phyloP scores from a whole-genome alignment of 2,113 vertebrate species.

The Microcebus tavaratra region DNA sequence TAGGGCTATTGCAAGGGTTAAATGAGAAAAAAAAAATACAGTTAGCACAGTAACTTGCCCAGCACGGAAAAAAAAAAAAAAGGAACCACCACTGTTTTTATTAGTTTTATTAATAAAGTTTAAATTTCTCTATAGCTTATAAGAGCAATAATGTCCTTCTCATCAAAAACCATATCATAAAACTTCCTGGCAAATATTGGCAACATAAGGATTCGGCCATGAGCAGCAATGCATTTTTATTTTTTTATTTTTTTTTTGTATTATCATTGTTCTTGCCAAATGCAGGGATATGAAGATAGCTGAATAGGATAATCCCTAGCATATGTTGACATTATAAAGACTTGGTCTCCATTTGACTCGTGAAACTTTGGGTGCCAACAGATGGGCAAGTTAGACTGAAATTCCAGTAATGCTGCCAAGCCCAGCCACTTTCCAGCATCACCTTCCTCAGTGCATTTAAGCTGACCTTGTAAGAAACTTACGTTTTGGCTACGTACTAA shows the following conservation, averaged over 20 bases:
- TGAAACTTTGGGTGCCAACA: neutral
- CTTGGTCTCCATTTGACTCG: neutral
- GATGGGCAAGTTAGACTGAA: neutral
- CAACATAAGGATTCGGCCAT: neutral
- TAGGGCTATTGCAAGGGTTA: neutral
- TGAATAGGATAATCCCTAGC: neutral
- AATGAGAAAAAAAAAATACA: neutral
- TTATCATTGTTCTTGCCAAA: neutral
- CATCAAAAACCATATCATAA: neutral
- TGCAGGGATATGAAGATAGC: neutral
- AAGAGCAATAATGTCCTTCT: neutral
- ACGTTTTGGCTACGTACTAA: neutral
- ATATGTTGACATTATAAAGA: neutral
- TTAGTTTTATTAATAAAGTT: neutral
- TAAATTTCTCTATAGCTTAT: neutral
- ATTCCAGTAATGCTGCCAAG: neutral
- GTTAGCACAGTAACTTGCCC: neutral
- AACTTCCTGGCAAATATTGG: neutral
- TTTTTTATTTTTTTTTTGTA: neutral
- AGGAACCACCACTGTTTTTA: neutral
- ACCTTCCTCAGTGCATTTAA: neutral
- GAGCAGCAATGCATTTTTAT: neutral
- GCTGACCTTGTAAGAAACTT: neutral
- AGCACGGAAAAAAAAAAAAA: neutral
- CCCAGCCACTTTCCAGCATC: neutral